Evolutionary conservation across 2,113 vertebrate species (phyloP), one percentile per base, ranked within the genome.

Genomic region (Jacana jacana): DNA sequence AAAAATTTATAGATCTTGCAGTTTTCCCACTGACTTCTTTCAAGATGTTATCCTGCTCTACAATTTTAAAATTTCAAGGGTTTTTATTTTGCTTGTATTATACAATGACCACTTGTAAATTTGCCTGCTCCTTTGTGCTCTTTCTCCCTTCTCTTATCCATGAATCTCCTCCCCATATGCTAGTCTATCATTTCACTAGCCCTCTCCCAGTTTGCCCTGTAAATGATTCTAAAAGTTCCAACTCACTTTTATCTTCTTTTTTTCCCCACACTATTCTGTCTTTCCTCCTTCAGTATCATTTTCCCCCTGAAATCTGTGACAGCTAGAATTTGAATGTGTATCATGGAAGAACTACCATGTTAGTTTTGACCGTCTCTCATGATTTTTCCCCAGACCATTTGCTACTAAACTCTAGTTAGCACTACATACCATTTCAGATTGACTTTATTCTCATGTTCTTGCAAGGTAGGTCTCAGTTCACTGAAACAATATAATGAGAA

Each of bases 291-390:
- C 46, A 58, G 10, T 16, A 31, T 18, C 2, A 46, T 33, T 75
- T 82, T 23, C 4, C 11, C 7, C 11, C 20, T 37, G 39, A 91
- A 64, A 35, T 60, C 31, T 60, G 28, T 65, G 69, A 87, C 16
- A 80, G 28, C 3, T 39, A 39, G 10, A 75, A 79, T 24, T 30
- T 70, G n/a, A 42, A 54, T 11, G 64, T 64, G 8, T 54, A 40
- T 17, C 25, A 54, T 2, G 2, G 27, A 57, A 85, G 19, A 88
- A 64, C 6, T 54, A 58, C 4, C 10, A 13, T 0, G 2, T 0
- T n/a, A 30, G 25, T 46, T 37, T 51, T 81, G 18, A 57, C 55
- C 31, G 20, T 57, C 55, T 33, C 55, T 55, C 20, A 57, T 33
- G 33, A 20, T 57, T 81, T 49, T 73, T 39, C 27, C 11, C 40